Percentiles rank a stretch among this genome's conserved stretches.
These are phyloP conservation scores for Busseola fusca DNA, from an alignment of 2,888 invertebrate species.

Conservation along the genomic window DNA sequence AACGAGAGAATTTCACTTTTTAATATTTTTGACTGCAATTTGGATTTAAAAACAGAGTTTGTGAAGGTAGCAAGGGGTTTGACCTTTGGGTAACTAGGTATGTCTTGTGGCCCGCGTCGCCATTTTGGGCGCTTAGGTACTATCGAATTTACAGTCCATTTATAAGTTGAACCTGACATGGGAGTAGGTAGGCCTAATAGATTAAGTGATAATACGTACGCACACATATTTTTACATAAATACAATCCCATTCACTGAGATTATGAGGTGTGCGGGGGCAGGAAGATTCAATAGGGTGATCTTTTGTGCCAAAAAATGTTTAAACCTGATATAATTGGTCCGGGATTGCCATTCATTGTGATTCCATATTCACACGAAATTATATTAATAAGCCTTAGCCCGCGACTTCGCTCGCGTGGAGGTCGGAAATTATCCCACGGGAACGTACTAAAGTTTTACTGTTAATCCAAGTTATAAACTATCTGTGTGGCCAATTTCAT, in stretches of 20 bases:
- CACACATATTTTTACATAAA: slow-evolving; percentile 31
- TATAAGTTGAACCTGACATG: background rate
- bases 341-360: slow-evolving; percentile 1
- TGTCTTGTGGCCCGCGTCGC: background rate
- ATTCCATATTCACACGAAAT: slow-evolving; percentile 1
- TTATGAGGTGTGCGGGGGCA: background rate
- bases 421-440: background rate
- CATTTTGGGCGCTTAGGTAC: background rate
- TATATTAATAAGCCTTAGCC: background rate
- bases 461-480: no score
- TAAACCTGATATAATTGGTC: no score
- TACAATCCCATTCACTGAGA: slow-evolving; percentile 3
- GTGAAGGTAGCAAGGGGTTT: background rate
- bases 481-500: background rate
- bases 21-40: background rate
- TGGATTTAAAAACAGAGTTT: background rate
- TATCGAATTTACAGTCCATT: background rate
- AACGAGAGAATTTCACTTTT: background rate
- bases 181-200: background rate
- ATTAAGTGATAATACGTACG: background rate
- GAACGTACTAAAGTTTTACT: background rate
- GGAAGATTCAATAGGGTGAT: background rate
- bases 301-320: no score
- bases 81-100: no score
- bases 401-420: no score